phyloP scores from a whole-genome alignment of 2,113 vertebrate species.

The Oncorhynchus kisutch region DNA sequence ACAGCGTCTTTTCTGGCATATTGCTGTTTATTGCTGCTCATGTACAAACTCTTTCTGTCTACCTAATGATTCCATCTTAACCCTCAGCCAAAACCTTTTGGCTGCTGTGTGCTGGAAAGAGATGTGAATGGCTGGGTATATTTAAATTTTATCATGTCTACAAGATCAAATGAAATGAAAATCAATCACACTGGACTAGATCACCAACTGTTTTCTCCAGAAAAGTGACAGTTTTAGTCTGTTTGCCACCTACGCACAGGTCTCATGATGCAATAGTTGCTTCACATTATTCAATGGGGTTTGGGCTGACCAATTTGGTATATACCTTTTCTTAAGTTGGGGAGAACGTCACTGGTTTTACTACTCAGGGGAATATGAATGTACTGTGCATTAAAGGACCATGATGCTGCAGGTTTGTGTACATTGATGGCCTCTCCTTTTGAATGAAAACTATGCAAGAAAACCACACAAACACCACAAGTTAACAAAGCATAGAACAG shows the following conservation, averaged over 20 bases:
- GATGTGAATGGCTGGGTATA: not conserved
- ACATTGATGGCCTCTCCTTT: not conserved
- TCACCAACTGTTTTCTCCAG: too few relatives aligned
- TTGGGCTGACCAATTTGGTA: too few relatives aligned
- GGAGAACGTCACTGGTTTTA: too few relatives aligned
- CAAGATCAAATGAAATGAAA: not conserved
- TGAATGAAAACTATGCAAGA: constrained; percentile 8
- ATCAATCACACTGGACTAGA: too few relatives aligned
- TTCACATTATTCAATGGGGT: too few relatives aligned
- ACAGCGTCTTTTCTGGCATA: not conserved
- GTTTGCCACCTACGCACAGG: too few relatives aligned
- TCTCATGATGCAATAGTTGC: too few relatives aligned
- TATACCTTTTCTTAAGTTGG: too few relatives aligned
- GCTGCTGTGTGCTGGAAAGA: not conserved
- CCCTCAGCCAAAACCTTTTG: not conserved
- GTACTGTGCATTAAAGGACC: too few relatives aligned
- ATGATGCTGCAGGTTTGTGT: too few relatives aligned
- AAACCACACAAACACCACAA: not conserved
- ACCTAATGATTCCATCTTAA: constrained; percentile 12
- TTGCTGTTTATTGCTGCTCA: not conserved
- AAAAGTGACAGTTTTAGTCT: too few relatives aligned
- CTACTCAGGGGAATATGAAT: too few relatives aligned
- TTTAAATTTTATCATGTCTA: not conserved
- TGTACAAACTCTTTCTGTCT: constrained; percentile 21
- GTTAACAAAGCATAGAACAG: constrained; percentile 20